These are phyloP conservation scores for Cerastis leucographa DNA, from an alignment of 2,888 invertebrate species.

Conservation along the genomic window DNA sequence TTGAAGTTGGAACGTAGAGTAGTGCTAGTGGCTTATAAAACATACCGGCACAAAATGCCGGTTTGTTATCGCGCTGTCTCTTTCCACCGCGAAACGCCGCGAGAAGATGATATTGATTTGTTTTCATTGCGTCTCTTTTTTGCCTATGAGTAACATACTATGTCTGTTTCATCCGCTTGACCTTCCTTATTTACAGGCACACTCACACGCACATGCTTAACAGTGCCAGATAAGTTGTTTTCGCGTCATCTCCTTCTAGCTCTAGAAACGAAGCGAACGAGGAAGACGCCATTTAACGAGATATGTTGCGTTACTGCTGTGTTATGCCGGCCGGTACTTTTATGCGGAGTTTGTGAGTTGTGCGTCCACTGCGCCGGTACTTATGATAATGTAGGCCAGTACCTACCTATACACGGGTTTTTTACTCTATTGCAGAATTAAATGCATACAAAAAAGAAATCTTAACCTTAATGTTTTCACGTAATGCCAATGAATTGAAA, in stretches of 20 bases:
- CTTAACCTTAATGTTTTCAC: neutral
- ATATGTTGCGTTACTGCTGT: slow-evolving; percentile 70
- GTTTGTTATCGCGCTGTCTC: slow-evolving; percentile 90
- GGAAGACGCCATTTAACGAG: slow-evolving; percentile 78
- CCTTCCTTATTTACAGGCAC: slow-evolving; percentile 88
- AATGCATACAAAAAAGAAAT: neutral
- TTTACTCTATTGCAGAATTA: slow-evolving; percentile 15
- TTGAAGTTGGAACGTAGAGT: slow-evolving; percentile 71
- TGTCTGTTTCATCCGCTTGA: slow-evolving; percentile 83
- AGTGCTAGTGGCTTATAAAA: slow-evolving; percentile 68
- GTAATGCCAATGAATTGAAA: neutral
- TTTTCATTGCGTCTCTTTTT: slow-evolving; percentile 90
- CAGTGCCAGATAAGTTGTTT: slow-evolving; percentile 86
- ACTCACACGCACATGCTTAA: slow-evolving; percentile 69
- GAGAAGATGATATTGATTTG: slow-evolving; percentile 90
- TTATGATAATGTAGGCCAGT: slow-evolving; percentile 70
- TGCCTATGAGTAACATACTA: slow-evolving; percentile 79
- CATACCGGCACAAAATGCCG: slow-evolving; percentile 86
- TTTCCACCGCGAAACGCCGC: slow-evolving; percentile 83
- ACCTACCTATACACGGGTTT: slow-evolving; percentile 48
- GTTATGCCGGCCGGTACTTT: slow-evolving; percentile 73
- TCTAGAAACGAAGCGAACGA: slow-evolving; percentile 76
- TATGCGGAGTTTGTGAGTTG: slow-evolving; percentile 66
- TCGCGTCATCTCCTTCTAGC: slow-evolving; percentile 88
- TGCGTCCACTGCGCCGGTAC: slow-evolving; percentile 59